These are phyloP conservation scores for Xyliphius kryptos DNA, from an alignment of 2,113 vertebrate genomes.

Conservation along the genomic window DNA sequence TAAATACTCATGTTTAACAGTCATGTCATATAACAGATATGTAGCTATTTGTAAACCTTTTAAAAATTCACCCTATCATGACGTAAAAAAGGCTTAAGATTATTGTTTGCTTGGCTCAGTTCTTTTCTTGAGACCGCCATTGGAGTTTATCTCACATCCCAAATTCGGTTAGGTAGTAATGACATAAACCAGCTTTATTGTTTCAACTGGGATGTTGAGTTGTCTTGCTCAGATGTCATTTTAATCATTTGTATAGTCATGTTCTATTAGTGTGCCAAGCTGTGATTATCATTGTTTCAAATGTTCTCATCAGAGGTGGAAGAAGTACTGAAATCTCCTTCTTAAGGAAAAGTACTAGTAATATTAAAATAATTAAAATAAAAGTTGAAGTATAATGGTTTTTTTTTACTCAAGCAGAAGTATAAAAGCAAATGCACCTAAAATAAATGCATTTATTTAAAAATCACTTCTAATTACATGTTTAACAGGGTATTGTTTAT, in stretches of 20 bases:
- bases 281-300: constrained; percentile 29
- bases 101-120: constrained; percentile 21
- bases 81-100: constrained; percentile 32
- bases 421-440: too few species aligned
- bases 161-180: constrained; percentile 49
- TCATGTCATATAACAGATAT: constrained; percentile 38
- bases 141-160: constrained; percentile 33
- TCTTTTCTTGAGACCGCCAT: background rate
- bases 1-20: constrained; percentile 29
- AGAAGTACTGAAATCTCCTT: too few species aligned
- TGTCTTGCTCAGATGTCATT: constrained; percentile 43
- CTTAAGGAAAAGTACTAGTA: too few species aligned
- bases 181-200: constrained; percentile 57
- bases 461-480: too few species aligned
- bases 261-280: background rate
- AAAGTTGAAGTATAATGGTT: too few species aligned
- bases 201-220: constrained; percentile 51
- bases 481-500: too few species aligned
- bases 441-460: too few species aligned
- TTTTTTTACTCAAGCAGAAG: too few species aligned
- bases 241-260: background rate
- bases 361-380: too few species aligned
- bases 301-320: constrained; percentile 33
- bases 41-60: constrained; percentile 37
- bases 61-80: constrained; percentile 47